These are phyloP conservation scores for Octodonta nipae DNA, from an alignment of 2,888 invertebrate species.

Conservation along the genomic window DNA sequence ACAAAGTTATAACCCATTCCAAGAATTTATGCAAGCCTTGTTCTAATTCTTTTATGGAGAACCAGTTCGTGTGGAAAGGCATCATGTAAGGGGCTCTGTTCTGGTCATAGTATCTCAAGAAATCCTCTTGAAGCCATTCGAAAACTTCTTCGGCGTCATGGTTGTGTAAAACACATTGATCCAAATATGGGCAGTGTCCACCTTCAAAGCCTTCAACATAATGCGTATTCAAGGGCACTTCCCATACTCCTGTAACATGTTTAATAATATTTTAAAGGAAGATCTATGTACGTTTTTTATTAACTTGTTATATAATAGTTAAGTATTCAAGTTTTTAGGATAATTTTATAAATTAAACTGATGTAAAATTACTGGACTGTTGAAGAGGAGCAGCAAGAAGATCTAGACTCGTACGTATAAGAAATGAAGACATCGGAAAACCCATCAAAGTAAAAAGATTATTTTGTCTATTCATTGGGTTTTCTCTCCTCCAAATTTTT, in stretches of 20 bases:
- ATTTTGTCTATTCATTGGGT: too few relatives aligned
- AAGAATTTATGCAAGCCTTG: slow-evolving; percentile 73
- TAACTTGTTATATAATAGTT: too few relatives aligned
- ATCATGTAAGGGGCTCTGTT: slow-evolving; percentile 87
- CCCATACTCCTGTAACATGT: slow-evolving; percentile 69
- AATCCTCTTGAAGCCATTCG: slow-evolving; percentile 83
- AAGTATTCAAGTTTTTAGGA: background rate
- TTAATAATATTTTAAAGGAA: too few relatives aligned
- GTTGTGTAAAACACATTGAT: slow-evolving; percentile 83
- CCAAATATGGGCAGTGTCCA: slow-evolving; percentile 82
- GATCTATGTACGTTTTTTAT: too few relatives aligned
- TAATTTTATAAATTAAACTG: too few relatives aligned
- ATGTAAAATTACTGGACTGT: too few relatives aligned
- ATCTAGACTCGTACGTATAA: too few relatives aligned
- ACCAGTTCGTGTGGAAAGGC: slow-evolving; percentile 95
- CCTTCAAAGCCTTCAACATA: slow-evolving; percentile 79
- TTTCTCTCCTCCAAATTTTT: too few relatives aligned
- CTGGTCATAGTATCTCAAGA: slow-evolving; percentile 66
- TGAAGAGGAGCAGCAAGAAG: too few relatives aligned
- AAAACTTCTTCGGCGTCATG: slow-evolving; percentile 63
- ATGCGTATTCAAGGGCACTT: slow-evolving; percentile 80
- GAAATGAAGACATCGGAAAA: too few relatives aligned
- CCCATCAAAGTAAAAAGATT: too few relatives aligned
- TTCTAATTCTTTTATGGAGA: slow-evolving; percentile 74
- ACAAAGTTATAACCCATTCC: slow-evolving; percentile 63